phyloP scores from a whole-genome alignment of 2,797 vertebrate genomes.

The Gadopsis marmoratus region DNA sequence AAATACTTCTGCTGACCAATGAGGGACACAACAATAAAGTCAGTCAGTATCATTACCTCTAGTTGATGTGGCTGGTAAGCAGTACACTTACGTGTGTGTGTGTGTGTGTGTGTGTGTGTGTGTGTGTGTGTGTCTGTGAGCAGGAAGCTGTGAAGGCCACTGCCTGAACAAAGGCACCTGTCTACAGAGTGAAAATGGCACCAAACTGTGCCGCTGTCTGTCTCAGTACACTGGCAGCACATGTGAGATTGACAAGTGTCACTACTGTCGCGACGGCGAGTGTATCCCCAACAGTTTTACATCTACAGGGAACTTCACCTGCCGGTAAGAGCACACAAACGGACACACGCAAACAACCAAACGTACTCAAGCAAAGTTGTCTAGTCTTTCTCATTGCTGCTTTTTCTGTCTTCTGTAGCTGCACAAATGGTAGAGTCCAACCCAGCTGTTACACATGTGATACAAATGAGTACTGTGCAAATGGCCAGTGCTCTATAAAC shows the following conservation, averaged over 20 bases:
- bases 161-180: constrained; percentile 91
- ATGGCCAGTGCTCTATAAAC: constrained; percentile 91
- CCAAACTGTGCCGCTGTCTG: constrained; percentile 89
- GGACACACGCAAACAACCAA: constrained; percentile 2
- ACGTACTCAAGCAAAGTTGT: neutral
- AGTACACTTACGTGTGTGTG: constrained; percentile 8
- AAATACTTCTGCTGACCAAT: neutral
- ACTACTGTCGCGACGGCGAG: constrained; percentile 88
- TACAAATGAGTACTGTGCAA: constrained; percentile 88
- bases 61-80: neutral
- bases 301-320: constrained; percentile 88
- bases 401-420: constrained; percentile 77
- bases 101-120: constrained; percentile 42
- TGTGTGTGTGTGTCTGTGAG: constrained; percentile 44
- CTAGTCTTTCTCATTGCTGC: neutral
- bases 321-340: constrained; percentile 83
- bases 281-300: constrained; percentile 85
- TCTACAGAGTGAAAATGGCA: constrained; percentile 83
- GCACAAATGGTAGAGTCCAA: constrained; percentile 87
- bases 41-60: neutral
- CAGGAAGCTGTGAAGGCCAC: constrained; percentile 90
- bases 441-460: constrained; percentile 93
- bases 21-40: neutral
- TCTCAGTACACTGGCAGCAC: constrained; percentile 85
- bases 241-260: constrained; percentile 92